Evolutionary conservation across 2,113 vertebrate species (phyloP).

Genomic region (Daboia siamensis): DNA sequence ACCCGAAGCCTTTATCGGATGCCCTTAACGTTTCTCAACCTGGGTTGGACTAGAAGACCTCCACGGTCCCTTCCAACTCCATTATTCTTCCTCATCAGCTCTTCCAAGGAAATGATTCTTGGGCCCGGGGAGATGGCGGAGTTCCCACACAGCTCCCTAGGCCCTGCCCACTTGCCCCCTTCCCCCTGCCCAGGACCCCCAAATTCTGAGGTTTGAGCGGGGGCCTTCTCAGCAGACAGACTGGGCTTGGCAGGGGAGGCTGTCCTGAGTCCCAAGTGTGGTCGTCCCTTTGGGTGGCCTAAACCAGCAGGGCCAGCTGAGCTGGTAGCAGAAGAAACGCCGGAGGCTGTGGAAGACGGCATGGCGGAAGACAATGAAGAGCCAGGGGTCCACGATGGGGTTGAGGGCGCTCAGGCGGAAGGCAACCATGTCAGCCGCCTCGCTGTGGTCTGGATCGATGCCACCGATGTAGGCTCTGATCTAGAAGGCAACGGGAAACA

Average conservation of each 20-base stretch:
- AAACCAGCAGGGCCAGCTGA: not conserved
- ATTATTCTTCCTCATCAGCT: not conserved
- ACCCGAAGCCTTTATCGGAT: not conserved
- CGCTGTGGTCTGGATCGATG: slow-evolving; percentile 66
- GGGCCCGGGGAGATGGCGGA: not conserved
- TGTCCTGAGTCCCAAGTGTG: not conserved
- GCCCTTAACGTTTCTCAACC: not conserved
- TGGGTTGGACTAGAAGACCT: not conserved
- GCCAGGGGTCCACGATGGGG: slow-evolving; percentile 89
- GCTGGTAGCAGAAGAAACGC: slow-evolving; percentile 68
- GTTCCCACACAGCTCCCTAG: not conserved
- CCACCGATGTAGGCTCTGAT: slow-evolving; percentile 82
- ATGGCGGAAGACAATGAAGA: slow-evolving; percentile 89
- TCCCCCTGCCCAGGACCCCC: not conserved
- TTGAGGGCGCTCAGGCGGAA: slow-evolving; percentile 87
- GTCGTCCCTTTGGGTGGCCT: not conserved
- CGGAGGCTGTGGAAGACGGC: slow-evolving; percentile 76
- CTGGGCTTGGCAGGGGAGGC: not conserved
- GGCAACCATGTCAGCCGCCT: slow-evolving; percentile 73
- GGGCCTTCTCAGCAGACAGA: not conserved
- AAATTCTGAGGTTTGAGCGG: not conserved
- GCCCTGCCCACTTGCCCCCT: slow-evolving; percentile 10
- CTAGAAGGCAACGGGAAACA: slow-evolving; percentile 50
- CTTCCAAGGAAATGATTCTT: not conserved
- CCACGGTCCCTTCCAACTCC: not conserved